Evolutionary conservation across 2,797 vertebrate species (phyloP).

Genomic region (Catharus ustulatus): DNA sequence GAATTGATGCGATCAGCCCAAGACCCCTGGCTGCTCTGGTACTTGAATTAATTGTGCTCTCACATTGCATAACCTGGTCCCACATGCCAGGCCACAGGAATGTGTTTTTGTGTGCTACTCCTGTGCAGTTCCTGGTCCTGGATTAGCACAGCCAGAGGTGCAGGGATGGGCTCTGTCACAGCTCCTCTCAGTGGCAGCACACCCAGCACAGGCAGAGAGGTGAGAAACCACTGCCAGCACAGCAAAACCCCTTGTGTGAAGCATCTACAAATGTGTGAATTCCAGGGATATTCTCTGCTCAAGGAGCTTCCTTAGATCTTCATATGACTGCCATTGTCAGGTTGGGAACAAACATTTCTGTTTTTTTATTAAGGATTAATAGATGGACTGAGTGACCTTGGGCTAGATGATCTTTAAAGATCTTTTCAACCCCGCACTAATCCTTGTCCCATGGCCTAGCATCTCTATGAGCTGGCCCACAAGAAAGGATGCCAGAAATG

Average conservation of each 20-base stretch:
- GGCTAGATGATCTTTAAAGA: not conserved
- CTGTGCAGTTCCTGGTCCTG: not conserved
- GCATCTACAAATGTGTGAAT: accelerated
- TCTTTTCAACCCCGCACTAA: not conserved
- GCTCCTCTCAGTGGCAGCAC: not conserved
- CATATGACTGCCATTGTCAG: not conserved
- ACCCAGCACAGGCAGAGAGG: accelerated
- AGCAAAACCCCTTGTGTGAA: not conserved
- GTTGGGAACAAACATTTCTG: not conserved
- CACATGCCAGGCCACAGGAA: not conserved
- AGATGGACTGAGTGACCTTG: not conserved
- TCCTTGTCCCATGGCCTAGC: accelerated
- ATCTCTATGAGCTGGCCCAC: not conserved
- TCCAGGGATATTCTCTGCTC: not conserved
- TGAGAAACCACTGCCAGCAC: not conserved
- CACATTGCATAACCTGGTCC: not conserved
- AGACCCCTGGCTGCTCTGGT: not conserved
- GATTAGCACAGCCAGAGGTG: accelerated
- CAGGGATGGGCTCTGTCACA: not conserved
- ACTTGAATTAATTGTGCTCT: not conserved
- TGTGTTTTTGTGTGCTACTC: not conserved
- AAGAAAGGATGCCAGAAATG: not conserved
- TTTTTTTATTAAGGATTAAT: not conserved
- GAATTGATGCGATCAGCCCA: not conserved
- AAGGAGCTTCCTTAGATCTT: not conserved